These are phyloP conservation scores for Megalonaias nervosa DNA, from an alignment of 1,140 invertebrate genomes.

Conservation along the genomic window DNA sequence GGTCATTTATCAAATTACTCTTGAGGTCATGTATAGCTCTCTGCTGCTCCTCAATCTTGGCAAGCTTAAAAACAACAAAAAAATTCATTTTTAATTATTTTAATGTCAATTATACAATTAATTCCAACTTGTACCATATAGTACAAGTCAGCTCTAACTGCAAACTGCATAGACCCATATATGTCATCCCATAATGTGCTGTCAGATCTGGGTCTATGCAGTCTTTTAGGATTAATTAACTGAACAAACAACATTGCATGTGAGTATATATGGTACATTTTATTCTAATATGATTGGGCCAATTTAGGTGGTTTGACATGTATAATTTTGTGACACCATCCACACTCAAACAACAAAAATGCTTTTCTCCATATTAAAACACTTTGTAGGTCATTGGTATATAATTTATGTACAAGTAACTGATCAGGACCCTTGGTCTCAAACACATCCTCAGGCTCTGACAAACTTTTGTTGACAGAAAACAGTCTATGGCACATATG, in stretches of 20 bases:
- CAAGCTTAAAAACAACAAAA: slow-evolving; percentile 48
- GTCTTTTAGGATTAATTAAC: too few relatives aligned
- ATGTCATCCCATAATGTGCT: too few relatives aligned
- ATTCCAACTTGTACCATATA: neutral
- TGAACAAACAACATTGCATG: too few relatives aligned
- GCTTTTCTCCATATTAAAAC: neutral
- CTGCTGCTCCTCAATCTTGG: slow-evolving; percentile 68
- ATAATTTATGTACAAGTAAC: too few relatives aligned
- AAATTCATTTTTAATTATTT: neutral
- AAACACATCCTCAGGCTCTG: too few relatives aligned
- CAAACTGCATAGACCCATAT: too few relatives aligned
- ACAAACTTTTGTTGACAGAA: too few relatives aligned
- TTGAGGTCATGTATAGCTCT: slow-evolving; percentile 68
- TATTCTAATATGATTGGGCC: neutral
- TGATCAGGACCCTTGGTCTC: too few relatives aligned
- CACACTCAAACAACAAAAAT: too few relatives aligned
- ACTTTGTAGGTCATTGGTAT: neutral
- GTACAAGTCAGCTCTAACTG: neutral
- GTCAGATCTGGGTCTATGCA: too few relatives aligned
- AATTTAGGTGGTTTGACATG: neutral
- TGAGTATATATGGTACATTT: neutral
- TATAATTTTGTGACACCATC: too few relatives aligned
- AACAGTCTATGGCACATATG: too few relatives aligned
- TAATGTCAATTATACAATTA: neutral
- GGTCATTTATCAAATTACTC: slow-evolving; percentile 66